A percentile compares a stretch with the other conserved stretches of the same genome.
phyloP scores from a whole-genome alignment of 2,888 invertebrate species.

The Campoplex nolae region DNA sequence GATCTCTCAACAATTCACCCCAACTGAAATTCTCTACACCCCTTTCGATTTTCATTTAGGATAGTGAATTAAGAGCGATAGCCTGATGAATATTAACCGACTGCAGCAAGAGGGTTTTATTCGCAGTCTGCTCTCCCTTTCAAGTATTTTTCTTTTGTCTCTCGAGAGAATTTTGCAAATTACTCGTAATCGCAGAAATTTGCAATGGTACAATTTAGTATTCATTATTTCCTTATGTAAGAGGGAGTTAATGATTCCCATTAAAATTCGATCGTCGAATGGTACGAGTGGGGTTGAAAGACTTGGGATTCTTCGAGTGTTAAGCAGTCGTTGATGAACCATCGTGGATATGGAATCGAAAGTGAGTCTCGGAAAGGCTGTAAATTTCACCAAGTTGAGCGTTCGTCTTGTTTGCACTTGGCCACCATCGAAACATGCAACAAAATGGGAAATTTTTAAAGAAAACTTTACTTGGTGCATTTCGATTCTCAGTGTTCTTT shows the following conservation, averaged over 20 bases:
- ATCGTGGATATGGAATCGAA: not conserved
- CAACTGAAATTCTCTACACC: not conserved
- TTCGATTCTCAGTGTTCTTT: conserved; percentile 11
- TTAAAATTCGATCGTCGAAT: not conserved
- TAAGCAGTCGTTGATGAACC: not conserved
- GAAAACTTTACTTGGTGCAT: conserved; percentile 56
- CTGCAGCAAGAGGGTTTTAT: not conserved
- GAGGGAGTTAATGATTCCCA: not conserved
- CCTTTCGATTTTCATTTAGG: not conserved
- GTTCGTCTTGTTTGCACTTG: conserved; percentile 59
- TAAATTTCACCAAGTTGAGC: conserved; percentile 54
- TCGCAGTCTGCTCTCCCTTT: not conserved
- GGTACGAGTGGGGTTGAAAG: not conserved
- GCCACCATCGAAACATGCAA: conserved; percentile 61
- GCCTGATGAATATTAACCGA: not conserved
- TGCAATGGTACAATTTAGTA: not conserved
- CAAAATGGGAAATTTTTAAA: conserved; percentile 15
- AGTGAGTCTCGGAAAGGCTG: conserved; percentile 20
- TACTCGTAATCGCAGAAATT: not conserved
- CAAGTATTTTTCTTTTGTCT: not conserved
- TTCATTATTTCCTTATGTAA: not conserved
- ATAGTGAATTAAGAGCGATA: not conserved
- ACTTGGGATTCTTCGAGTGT: not conserved
- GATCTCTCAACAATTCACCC: not conserved
- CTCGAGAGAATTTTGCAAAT: not conserved